These are phyloP conservation scores for Hypsibius dujardini DNA, from an alignment of 1,140 invertebrate genomes.

Conservation along the genomic window DNA sequence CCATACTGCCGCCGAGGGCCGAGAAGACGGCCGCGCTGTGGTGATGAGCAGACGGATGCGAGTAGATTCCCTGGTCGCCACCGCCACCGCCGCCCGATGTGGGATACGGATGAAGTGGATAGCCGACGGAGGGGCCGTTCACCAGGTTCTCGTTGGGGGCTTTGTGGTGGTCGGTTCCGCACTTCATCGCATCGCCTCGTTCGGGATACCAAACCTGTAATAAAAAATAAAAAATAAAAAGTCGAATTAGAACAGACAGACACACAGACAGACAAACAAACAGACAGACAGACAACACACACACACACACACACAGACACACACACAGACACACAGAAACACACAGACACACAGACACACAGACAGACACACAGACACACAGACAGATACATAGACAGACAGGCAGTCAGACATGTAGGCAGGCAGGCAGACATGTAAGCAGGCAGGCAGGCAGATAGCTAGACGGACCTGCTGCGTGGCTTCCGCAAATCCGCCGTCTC, in stretches of 20 bases:
- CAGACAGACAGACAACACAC: too few relatives aligned
- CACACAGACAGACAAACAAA: too few relatives aligned
- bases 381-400: neutral
- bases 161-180: neutral
- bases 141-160: conserved; percentile 12
- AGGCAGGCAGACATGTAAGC: too few relatives aligned
- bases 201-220: conserved; percentile 12
- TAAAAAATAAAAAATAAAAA: neutral
- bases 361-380: too few relatives aligned
- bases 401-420: neutral
- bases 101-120: conserved; percentile 5
- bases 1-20: neutral
- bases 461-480: neutral
- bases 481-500: neutral
- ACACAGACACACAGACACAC: too few relatives aligned
- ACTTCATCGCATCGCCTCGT: neutral
- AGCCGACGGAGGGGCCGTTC: neutral
- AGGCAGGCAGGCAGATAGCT: neutral
- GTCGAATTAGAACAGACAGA: neutral
- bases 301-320: neutral
- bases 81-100: neutral
- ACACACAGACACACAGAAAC: neutral
- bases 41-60: neutral
- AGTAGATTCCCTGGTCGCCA: neutral
- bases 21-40: neutral